Base-by-base conservation (phyloP, 1,140 invertebrate genomes). In the Tetramorium parvispinum region DNA sequence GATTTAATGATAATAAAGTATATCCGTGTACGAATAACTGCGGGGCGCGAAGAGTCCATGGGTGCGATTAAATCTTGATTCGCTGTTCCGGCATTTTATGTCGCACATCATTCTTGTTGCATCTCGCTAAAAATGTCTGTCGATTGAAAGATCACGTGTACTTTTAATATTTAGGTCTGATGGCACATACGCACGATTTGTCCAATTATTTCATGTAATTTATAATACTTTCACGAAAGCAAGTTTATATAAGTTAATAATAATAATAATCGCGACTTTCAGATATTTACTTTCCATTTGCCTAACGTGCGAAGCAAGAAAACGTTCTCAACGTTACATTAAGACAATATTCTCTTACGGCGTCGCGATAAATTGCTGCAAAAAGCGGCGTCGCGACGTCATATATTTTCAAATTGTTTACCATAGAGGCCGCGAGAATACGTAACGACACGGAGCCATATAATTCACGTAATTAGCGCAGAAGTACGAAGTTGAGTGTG, bases 381-480 rank as follows among this genome's bases (percentile, higher is more conserved):
- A 59, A 59, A 59, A 73, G 24, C 40, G 5, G 24, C n/a, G 53
- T 49, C 24, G 63, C 37, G 78, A 53, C 21, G 49, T 3, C 49
- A 16, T 57, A 21, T 73, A 73, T 59, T 73, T 83, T 49, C 53
- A n/a, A 59, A 83, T 32, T 83, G 40, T 73, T 83, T 83, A 46
- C 53, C 24, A 21, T 13, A 6, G 65, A 46, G 46, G 21, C 21
- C 43, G 18, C 27, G 27, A 55, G 37, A 83, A 82, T 57, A 21
- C 51, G 27, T 71, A 59, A 73, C 53, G 68, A 59, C 40, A 57
- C 24, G 53, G 11, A 59, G 40, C 53, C 40, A 83, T 24, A 24
- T 83, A 83, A 83, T 83, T 83, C 57, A 43, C 24, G 40, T 68
- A 83, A 73, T 83, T 83, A 83, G 57, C 53, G 40, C 7, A 43